Percentiles rank a stretch among this genome's conserved stretches.
These are phyloP conservation scores for Neosilurus hyrtlii DNA, from an alignment of 2,797 vertebrate genomes.

Conservation along the genomic window DNA sequence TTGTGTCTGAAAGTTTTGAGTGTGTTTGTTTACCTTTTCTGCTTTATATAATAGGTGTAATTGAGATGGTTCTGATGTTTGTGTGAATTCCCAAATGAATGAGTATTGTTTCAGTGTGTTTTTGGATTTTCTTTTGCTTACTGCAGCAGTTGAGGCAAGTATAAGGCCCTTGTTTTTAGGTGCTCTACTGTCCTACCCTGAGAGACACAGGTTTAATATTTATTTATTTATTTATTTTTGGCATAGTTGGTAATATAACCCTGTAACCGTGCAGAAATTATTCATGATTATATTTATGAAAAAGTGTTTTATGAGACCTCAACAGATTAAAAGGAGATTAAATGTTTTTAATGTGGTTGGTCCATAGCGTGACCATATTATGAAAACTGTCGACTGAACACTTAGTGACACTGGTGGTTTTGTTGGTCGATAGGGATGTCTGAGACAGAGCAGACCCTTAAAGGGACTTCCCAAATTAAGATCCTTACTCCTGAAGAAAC, in stretches of 20 bases:
- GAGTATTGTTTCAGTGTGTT: slow-evolving; percentile 38
- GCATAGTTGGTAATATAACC: slow-evolving; percentile 42
- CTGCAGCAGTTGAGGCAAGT: slow-evolving; percentile 61
- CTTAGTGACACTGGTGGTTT: slow-evolving; percentile 10
- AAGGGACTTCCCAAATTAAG: slow-evolving; percentile 98
- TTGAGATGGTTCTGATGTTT: slow-evolving; percentile 33
- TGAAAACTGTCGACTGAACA: background rate
- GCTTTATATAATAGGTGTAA: background rate
- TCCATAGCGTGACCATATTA: slow-evolving; percentile 27
- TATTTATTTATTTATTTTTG: slow-evolving; percentile 18
- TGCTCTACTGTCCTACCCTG: slow-evolving; percentile 39
- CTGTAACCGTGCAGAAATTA: slow-evolving; percentile 33
- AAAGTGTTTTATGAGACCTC: slow-evolving; percentile 29
- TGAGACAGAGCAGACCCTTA: slow-evolving; percentile 94
- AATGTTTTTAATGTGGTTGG: slow-evolving; percentile 31
- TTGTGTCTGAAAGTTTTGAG: background rate
- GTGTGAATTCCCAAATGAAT: slow-evolving; percentile 22
- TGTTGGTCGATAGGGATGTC: slow-evolving; percentile 83
- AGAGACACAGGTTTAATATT: slow-evolving; percentile 21
- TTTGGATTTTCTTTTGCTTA: slow-evolving; percentile 58
- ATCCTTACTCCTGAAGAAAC: slow-evolving; percentile 89
- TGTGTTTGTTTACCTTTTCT: slow-evolving; percentile 2
- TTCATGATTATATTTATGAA: slow-evolving; percentile 26
- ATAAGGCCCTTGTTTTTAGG: slow-evolving; percentile 44
- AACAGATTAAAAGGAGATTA: background rate